Base-by-base conservation (phyloP, 2,113 vertebrate genomes). In the Rhynchomys soricoides region DNA sequence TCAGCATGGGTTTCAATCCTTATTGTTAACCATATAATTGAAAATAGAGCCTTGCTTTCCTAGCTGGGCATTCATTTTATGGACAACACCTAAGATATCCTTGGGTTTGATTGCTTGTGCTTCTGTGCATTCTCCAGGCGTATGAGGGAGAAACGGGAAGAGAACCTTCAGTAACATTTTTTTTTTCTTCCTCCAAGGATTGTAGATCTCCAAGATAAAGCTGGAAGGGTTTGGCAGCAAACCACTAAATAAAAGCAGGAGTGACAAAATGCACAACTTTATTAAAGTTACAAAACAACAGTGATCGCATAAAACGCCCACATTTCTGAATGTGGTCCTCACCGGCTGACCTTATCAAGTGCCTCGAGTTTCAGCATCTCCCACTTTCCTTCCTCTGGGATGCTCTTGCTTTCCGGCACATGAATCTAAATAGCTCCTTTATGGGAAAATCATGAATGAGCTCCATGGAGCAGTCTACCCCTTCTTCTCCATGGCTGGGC, bases 231-330 rank as follows among this genome's bases (percentile, higher is more conserved):
- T 89, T 91, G 91, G 45, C 7, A 81, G 68, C 31, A 91, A 91
- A 91, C 74, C 37, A 75, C n/a, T 79, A 45, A 93, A 78, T 74
- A 81, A 83, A 88, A 88, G 45, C 68, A 96, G 37, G 7, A 43
- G 95, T 92, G 66, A 66, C 15, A 96, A 86, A 89, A 86, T 78
- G 87, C 43, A 66, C 37, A 62, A 89, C 62, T 29, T 68, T 55
- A 9, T 43, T 68, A 89, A 89, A 74, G 48, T 87, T 77, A 64
- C 43, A 68, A 86, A 91, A 82, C 70, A 43, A 43, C n/a, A 66
- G 26, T 29, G 57, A 79, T 21, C 10, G 0, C n/a, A 64, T 10
- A 21, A 92, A 82, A 94, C 19, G 37, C 1, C 1, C 57, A 31
- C 2, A 40, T 8, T 78, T 37, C 50, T 21, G 11, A 74, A 50